Evolutionary conservation across 2,113 vertebrate species (phyloP), one percentile per base, ranked within the genome.

Genomic region (Cyphomyrus plagiostoma): DNA sequence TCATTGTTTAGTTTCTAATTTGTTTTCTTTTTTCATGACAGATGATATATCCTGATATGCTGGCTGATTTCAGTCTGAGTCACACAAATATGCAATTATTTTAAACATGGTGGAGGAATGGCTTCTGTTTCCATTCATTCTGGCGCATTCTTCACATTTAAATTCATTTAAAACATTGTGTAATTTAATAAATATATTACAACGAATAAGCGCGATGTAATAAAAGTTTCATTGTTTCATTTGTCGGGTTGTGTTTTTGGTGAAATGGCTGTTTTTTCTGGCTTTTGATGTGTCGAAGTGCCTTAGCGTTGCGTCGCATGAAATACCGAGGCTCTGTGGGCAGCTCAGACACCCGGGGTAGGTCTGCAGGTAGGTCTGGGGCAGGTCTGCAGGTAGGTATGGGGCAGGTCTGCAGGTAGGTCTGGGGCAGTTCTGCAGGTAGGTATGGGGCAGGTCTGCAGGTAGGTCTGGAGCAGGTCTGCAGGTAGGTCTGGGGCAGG

Each of bases 1-100:
- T 30, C 74, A 80, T 80, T 80, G 74, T 80, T 80, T 80, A 80
- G 74, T 80, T 70, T 30, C n/a, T 70, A 70, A 70, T 70, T 70
- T 70, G 62, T 70, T 80, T 42, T 80, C 4, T 35, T 42, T 42
- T 80, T 80, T 42, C 17, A 42, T 42, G 74, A n/a, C 82, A 84
- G 82, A 84, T 84, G 39, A 48, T 84, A 23, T 84, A 46, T 84
- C 23, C 42, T 45, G 82, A 84, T 42, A 84, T 48, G 17, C 82
- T 48, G 82, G 5, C 39, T 10, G 39, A 83, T 21, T 77, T 83
- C 39, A 48, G 70, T 77, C 26, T 77, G 74, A 80, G 45, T 84
- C 82, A 84, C 82, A n/a, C 42, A 48, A 84, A 46, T 84, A 84
- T 48, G 82, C 82, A 84, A 48, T 48, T 42, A 48, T 84, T 84